phyloP scores from a whole-genome alignment of 2,113 vertebrate species.

The Oxyura jamaicensis region DNA sequence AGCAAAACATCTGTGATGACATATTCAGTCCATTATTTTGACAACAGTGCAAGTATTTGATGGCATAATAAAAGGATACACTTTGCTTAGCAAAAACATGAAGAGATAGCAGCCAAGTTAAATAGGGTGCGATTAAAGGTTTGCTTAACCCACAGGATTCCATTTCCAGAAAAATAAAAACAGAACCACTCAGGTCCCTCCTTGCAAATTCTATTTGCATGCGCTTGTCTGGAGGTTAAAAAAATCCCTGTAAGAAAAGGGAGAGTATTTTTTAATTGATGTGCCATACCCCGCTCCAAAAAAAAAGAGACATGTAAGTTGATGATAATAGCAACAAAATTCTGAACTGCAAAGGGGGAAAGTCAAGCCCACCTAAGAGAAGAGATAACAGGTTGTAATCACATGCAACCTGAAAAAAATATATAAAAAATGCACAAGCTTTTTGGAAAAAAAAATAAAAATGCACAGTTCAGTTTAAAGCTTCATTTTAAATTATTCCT shows the following conservation, averaged over 20 bases:
- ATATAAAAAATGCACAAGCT: conserved; percentile 4
- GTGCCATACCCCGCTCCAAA: not conserved
- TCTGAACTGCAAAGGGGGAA: not conserved
- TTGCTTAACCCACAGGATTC: conserved; percentile 39
- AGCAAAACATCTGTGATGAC: conserved; percentile 63
- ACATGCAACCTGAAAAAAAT: not conserved
- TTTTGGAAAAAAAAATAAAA: conserved; percentile 7
- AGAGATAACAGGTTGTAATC: conserved; percentile 45
- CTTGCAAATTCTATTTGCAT: not conserved
- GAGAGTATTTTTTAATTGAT: not conserved
- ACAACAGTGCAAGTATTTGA: conserved; percentile 57
- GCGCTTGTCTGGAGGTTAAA: not conserved
- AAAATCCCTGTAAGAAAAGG: not conserved
- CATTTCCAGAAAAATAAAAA: conserved; percentile 47
- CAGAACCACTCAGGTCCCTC: not conserved
- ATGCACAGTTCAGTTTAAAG: conserved; percentile 24
- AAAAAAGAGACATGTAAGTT: not conserved
- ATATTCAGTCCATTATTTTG: conserved; percentile 58
- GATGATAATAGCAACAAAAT: not conserved
- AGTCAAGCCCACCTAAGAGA: conserved; percentile 15
- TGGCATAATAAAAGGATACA: conserved; percentile 57
- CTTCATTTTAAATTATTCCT: conserved; percentile 13
- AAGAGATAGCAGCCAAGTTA: conserved; percentile 27
- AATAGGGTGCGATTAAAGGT: conserved; percentile 30
- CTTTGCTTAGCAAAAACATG: conserved; percentile 61